Percentiles rank a stretch among this genome's conserved stretches.
phyloP scores from a whole-genome alignment of 2,113 vertebrate species.

The Catharus bicknelli region DNA sequence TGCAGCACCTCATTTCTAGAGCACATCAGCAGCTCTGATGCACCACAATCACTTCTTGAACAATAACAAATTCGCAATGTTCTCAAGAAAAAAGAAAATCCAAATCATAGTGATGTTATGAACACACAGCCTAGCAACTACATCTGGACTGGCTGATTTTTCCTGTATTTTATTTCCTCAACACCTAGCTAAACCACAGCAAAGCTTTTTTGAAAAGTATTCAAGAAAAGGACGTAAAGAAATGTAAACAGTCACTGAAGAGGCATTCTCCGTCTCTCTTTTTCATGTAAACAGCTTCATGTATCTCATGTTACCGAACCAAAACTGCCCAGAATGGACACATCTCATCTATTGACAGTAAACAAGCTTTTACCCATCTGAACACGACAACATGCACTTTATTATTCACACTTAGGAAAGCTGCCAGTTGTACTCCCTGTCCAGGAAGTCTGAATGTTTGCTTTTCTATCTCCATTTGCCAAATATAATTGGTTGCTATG shows the following conservation, averaged over 20 bases:
- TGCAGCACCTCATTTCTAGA: not conserved
- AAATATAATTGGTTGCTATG: conserved; percentile 77
- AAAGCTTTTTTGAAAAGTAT: not conserved
- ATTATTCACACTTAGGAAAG: conserved; percentile 73
- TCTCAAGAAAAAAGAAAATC: not conserved
- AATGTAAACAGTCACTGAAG: not conserved
- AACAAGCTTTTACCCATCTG: conserved; percentile 55
- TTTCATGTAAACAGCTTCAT: not conserved
- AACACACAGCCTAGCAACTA: not conserved
- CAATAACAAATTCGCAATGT: not conserved
- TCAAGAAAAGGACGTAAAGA: not conserved
- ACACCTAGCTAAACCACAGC: not conserved
- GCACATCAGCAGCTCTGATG: not conserved
- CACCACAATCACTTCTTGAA: not conserved
- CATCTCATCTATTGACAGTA: conserved; percentile 37
- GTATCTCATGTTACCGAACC: not conserved
- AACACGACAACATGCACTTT: conserved; percentile 58
- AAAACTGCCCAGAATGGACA: conserved; percentile 35
- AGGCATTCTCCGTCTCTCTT: not conserved
- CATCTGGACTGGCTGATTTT: not conserved
- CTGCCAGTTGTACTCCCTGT: conserved; percentile 72
- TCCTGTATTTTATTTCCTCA: not conserved
- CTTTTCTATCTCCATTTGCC: conserved; percentile 75
- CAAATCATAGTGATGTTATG: not conserved
- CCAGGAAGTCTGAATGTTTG: conserved; percentile 80